Conservation (phyloP, 2,888 invertebrate genomes). For the Corythucha ciliata region DNA sequence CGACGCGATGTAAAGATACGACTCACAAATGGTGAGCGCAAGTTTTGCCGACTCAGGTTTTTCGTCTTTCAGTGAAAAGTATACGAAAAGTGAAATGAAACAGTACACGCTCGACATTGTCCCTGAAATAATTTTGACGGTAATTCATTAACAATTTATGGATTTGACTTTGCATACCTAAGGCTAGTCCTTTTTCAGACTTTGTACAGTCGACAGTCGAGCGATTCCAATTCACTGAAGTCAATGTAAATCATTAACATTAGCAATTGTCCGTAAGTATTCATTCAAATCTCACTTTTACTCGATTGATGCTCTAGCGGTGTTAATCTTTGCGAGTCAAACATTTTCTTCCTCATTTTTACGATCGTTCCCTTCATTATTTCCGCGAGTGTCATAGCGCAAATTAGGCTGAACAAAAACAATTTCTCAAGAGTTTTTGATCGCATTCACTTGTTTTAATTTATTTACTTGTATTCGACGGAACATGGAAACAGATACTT, state of each 20-base stretch:
- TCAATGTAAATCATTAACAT: slow-evolving; percentile 12
- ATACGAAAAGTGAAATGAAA: slow-evolving; percentile 80
- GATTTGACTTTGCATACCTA: no score
- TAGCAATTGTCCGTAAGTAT: no score
- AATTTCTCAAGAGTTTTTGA: no score
- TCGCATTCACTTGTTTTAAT: no score
- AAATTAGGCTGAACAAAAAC: slow-evolving; percentile 91
- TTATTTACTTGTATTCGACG: slow-evolving; percentile 95
- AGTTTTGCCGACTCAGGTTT: slow-evolving; percentile 68
- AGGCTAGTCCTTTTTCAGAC: slow-evolving; percentile 86
- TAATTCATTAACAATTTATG: no score
- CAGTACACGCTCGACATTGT: no score
- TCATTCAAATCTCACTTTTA: no score
- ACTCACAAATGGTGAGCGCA: slow-evolving; percentile 82
- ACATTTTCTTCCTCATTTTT: slow-evolving; percentile 92
- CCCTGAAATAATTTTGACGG: no score
- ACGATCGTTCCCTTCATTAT: no score
- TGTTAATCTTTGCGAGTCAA: slow-evolving; percentile 40
- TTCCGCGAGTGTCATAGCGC: slow-evolving; percentile 90
- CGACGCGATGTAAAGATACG: slow-evolving; percentile 75
- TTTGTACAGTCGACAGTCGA: slow-evolving; percentile 88
- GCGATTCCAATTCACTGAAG: slow-evolving; percentile 50
- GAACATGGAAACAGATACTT: slow-evolving; percentile 91
- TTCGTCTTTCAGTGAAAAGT: no score
- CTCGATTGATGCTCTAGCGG: slow-evolving; percentile 25